Evolutionary conservation across 2,113 vertebrate genomes (phyloP).

Genomic region (Chinchilla lanigera): DNA sequence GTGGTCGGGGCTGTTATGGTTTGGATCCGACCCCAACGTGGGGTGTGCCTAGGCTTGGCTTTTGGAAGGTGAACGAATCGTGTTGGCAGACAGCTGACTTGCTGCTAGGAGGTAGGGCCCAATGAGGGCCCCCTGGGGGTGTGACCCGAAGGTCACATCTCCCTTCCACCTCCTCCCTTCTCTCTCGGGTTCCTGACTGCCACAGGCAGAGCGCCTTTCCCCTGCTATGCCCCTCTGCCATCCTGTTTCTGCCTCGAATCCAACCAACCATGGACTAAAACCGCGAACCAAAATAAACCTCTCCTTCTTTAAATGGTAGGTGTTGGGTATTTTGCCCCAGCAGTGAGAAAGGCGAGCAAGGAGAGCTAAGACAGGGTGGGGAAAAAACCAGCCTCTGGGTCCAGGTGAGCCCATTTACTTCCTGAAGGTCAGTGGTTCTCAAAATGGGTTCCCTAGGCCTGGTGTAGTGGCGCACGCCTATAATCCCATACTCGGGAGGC

Average conservation of each 20-base stretch:
- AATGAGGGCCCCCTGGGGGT: background rate
- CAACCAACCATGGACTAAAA: background rate
- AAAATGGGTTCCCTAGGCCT: background rate
- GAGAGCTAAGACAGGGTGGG: background rate
- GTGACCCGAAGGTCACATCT: background rate
- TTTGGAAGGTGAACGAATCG: background rate
- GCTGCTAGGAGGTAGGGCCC: background rate
- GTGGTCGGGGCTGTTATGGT: background rate
- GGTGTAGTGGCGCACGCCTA: no score
- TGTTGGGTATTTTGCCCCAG: background rate
- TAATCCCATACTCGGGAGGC: no score
- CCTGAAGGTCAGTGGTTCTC: conserved; percentile 7
- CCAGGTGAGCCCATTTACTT: background rate
- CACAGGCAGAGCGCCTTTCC: background rate
- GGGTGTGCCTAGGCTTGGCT: background rate
- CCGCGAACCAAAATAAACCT: background rate
- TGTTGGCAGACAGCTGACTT: background rate
- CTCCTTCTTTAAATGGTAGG: background rate
- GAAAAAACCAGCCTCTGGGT: background rate
- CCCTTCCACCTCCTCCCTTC: background rate
- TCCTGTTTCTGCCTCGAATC: background rate
- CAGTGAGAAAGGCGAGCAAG: background rate
- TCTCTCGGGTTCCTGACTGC: background rate
- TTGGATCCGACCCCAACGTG: background rate
- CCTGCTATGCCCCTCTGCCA: background rate